These are phyloP conservation scores for Sphaerophoria taeniata DNA, from an alignment of 2,888 invertebrate species.

Conservation along the genomic window DNA sequence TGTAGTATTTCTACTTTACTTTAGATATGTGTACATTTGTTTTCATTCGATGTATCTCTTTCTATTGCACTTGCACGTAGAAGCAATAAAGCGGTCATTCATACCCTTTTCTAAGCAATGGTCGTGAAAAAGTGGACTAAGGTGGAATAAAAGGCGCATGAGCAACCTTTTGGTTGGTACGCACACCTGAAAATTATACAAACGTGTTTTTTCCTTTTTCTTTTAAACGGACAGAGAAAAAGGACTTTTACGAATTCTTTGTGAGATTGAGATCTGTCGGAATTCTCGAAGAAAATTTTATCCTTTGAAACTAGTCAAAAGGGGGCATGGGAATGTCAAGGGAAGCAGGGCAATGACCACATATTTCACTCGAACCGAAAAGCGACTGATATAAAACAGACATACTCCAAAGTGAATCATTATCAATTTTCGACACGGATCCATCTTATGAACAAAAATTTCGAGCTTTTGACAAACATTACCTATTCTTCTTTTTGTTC, in stretches of 20 bases:
- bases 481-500: too few species aligned
- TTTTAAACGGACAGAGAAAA: conserved; percentile 10
- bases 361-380: not conserved
- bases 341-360: conserved; percentile 45
- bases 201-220: conserved; percentile 3
- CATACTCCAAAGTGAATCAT: too few species aligned
- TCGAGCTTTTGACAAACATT: too few species aligned
- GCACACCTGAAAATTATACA: conserved; percentile 46
- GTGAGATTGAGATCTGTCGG: conserved; percentile 46
- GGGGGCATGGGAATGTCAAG: not conserved
- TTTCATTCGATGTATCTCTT: conserved; percentile 39
- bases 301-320: conserved; percentile 45
- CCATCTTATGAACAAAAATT: too few species aligned
- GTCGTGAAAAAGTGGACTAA: conserved; percentile 1
- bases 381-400: too few species aligned
- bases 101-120: conserved; percentile 22
- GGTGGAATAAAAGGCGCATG: conserved; percentile 41
- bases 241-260: conserved; percentile 6
- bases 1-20: not conserved
- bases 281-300: conserved; percentile 23
- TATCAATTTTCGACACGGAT: too few species aligned
- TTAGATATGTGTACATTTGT: conserved; percentile 14
- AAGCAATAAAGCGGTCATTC: conserved; percentile 63
- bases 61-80: conserved; percentile 28
- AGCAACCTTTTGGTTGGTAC: conserved; percentile 29